Base-by-base conservation (phyloP, 2,888 invertebrate species). In the Caenorhabditis sp. region DNA sequence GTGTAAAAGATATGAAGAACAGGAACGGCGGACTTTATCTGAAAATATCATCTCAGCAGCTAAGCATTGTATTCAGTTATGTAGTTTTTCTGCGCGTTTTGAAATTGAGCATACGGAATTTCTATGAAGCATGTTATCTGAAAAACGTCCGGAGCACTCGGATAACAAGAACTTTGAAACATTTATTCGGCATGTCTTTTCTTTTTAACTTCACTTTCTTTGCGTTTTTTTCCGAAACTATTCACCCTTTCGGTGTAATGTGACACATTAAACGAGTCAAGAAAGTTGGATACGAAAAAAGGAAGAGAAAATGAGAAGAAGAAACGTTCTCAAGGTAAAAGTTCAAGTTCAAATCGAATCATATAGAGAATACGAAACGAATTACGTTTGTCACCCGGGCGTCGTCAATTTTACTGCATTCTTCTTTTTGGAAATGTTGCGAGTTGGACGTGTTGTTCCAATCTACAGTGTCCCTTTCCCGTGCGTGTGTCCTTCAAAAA, bases 311-410 rank as follows among this genome's bases (percentile, higher is more conserved):
- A 26, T 50, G 24, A 51, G 37, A 28, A 37, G 51, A 37, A 51
- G 24, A 58, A 67, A 67, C 67, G 76, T 76, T 76, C 76, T 76
- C 76, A 76, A 76, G 76, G 76, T 76, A 53, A 32, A 32, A 32
- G 67, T 74, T 67, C 74, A 26, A 47, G 76, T 74, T 74, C 74
- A 60, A 76, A 76, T 76, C 53, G 61, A 76, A 67, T 76, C 67
- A 76, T 28, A 32, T 32, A 32, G 32, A 9, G 32, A n/a, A 32
- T 32, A 76, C 50, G 60, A 67, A 67, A 60, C 51, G 53, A 76
- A 67, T 76, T 76, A 76, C 76, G 58, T 55, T 76, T 67, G 67
- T 67, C 67, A 61, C 65, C 50, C 47, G 15, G 40, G 51, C 47
- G 20, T 60, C 65, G 65, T 74, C 74, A 67, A 58, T 67, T 74